Percentiles rank a stretch among this genome's conserved stretches.
Evolutionary conservation across 2,797 vertebrate genomes (phyloP).

Genomic region (Simalia tracyae): DNA sequence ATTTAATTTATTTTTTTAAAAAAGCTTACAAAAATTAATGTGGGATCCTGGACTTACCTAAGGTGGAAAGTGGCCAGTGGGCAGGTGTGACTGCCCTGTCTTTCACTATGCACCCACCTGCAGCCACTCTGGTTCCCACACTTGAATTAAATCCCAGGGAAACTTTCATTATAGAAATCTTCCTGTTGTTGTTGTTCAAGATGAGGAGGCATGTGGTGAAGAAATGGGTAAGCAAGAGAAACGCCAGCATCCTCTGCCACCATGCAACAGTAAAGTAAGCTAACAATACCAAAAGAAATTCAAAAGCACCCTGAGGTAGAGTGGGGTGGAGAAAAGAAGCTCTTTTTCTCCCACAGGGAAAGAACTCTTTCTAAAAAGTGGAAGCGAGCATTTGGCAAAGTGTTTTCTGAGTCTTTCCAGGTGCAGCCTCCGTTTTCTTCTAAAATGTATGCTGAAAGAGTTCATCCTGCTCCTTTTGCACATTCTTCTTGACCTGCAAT

Average conservation of each 20-base stretch:
- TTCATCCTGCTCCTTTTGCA: background rate
- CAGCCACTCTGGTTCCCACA: background rate
- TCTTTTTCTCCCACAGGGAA: background rate
- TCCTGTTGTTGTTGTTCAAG: background rate
- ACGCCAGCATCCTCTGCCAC: background rate
- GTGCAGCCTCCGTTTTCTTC: background rate
- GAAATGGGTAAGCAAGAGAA: background rate
- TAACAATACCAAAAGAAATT: background rate
- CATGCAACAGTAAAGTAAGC: background rate
- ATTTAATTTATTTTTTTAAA: background rate
- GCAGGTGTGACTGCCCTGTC: background rate
- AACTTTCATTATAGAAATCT: background rate
- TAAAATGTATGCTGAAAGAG: background rate
- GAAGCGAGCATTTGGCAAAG: background rate
- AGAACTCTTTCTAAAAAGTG: background rate
- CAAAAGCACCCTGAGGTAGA: background rate
- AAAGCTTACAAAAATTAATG: background rate
- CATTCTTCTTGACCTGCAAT: conserved; percentile 3
- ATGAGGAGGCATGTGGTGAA: background rate
- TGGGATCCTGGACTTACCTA: background rate
- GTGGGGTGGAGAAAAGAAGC: background rate
- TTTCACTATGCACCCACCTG: background rate
- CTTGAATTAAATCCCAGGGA: background rate
- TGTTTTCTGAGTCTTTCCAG: background rate
- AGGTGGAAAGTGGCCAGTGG: background rate